Base-by-base conservation (phyloP, 2,113 vertebrate genomes). In the Oncorhynchus clarkii region DNA sequence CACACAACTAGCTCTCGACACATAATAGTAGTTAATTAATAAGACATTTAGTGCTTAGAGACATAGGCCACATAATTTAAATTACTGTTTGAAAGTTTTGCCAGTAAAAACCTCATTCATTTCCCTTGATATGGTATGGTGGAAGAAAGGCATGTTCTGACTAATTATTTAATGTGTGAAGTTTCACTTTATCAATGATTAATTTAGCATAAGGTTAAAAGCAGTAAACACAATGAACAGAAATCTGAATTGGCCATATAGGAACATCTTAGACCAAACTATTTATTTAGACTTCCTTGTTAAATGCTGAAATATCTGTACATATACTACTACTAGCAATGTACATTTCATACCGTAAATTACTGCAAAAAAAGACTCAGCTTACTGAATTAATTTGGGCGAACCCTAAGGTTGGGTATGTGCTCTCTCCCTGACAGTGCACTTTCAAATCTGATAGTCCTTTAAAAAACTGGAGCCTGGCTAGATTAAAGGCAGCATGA, bases 401-500 rank as follows among this genome's bases (percentile, higher is more conserved):
- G 54, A 24, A 31, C 59, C 69, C 57, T 64, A 48, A 26, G 71
- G 14, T 51, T 39, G 29, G 16, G 65, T 48, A 2, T 70, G 14
- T 34, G 26, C 13, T 51, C 66, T 69, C 73, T 65, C 62, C 71
- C 27, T 34, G 69, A 51, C 34, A 74, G 71, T 79, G 51, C 14
- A 71, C 39, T 65, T 22, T 45, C 9, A 11, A 45, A 72, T 62
- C 45, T 67, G 22, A 82, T 77, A 77, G 77, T 82, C 27, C 72
- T 31, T 76, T 69, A 78, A 57, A 80, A 69, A 79, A 45, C 9
- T 34, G 29, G 14, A 81, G 82, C 31, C 78, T 18, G 60, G 79
- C 78, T 79, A 76, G 72, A 75, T 81, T 86, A 78, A 84, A 86
- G 74, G 77, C 48, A 45, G 72, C 54, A 57, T 59, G 78, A 78